A percentile compares a stretch with the other conserved stretches of the same genome.
Conservation (phyloP, 1,140 invertebrate genomes). For the Agrypnia vestita region DNA sequence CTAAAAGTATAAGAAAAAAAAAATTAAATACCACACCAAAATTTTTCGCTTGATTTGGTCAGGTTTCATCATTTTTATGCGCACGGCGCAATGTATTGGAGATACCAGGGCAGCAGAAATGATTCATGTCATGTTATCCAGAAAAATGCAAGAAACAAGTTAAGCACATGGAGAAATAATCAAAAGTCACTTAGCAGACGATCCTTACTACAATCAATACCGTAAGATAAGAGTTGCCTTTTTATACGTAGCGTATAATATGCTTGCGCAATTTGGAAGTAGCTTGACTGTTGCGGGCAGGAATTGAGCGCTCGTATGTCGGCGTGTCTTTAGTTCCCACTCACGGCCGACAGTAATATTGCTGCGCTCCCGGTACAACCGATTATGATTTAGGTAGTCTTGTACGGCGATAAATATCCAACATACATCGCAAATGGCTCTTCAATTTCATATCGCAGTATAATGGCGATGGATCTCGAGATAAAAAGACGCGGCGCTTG, state of each 20-base stretch:
- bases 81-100: not conserved
- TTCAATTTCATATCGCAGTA: slow-evolving; percentile 16
- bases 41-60: no score
- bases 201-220: no score
- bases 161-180: not conserved
- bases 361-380: slow-evolving; percentile 24
- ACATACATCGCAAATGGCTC: slow-evolving; percentile 5
- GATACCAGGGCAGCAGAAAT: slow-evolving; percentile 1
- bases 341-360: slow-evolving; percentile 23
- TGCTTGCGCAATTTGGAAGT: not conserved
- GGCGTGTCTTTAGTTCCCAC: slow-evolving; percentile 27
- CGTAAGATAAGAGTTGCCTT: not conserved
- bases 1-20: no score
- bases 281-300: not conserved
- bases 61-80: no score
- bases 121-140: not conserved
- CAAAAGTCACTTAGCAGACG: not conserved
- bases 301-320: slow-evolving; percentile 3
- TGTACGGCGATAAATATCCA: slow-evolving; percentile 51
- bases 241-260: not conserved
- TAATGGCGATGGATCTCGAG: slow-evolving; percentile 19
- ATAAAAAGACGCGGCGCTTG: slow-evolving; percentile 32
- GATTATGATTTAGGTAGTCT: slow-evolving; percentile 55
- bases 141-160: not conserved
- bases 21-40: no score